phyloP scores from a whole-genome alignment of 2,113 vertebrate species.

The Chroicocephalus ridibundus region DNA sequence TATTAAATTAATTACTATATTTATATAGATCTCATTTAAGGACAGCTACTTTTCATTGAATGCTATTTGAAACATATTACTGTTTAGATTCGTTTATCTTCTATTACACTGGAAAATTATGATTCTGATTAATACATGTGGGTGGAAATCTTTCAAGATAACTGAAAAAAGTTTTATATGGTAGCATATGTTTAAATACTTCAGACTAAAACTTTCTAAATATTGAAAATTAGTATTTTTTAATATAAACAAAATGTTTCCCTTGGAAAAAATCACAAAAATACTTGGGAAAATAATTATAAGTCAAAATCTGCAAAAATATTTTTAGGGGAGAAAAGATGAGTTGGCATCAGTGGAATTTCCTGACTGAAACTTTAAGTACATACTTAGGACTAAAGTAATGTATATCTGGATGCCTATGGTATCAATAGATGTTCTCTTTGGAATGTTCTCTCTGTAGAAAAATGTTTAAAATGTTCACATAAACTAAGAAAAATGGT shows the following conservation, averaged over 20 bases:
- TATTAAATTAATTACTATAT: conserved; percentile 11
- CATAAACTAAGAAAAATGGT: not conserved
- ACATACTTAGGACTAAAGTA: not conserved
- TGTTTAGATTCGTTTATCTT: not conserved
- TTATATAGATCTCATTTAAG: conserved; percentile 4
- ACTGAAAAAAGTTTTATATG: not conserved
- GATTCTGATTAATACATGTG: not conserved
- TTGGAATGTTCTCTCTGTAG: not conserved
- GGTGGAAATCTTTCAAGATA: not conserved
- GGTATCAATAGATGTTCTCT: not conserved
- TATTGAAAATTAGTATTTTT: not conserved
- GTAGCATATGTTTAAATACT: not conserved
- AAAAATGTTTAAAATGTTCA: conserved; percentile 18
- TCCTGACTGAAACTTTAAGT: not conserved
- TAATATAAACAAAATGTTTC: not conserved
- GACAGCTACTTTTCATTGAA: conserved; percentile 24
- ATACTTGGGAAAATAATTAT: not conserved
- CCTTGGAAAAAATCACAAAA: not conserved
- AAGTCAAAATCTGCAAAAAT: not conserved
- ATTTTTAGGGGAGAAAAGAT: not conserved
- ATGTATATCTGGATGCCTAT: not conserved
- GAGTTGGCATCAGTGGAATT: not conserved
- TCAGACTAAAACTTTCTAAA: not conserved
- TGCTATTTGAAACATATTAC: not conserved
- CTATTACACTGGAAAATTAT: not conserved